A percentile compares a stretch with the other conserved stretches of the same genome.
Evolutionary conservation across 2,888 invertebrate genomes (phyloP).

Genomic region (Colletes collaris): DNA sequence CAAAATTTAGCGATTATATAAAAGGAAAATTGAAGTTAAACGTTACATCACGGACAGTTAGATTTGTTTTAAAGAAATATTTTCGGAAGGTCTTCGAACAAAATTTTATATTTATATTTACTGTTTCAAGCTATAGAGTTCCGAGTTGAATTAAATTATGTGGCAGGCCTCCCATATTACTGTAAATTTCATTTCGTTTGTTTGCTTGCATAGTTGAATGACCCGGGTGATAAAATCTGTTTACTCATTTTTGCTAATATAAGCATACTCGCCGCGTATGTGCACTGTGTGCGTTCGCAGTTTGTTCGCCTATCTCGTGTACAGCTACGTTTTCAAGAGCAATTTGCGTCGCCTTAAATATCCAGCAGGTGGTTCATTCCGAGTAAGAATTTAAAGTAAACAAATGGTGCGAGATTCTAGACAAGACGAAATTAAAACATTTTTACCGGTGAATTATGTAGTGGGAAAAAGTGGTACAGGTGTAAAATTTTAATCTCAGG

Average conservation of each 20-base stretch:
- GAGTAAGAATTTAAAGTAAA: not conserved
- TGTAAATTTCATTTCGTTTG: slow-evolving; percentile 34
- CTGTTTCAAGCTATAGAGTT: not conserved
- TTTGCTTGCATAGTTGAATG: slow-evolving; percentile 14
- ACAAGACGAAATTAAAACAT: not conserved
- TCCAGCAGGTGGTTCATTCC: not conserved
- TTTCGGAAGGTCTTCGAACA: no score
- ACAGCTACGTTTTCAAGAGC: slow-evolving; percentile 28
- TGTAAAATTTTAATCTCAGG: no score
- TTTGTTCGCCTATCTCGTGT: slow-evolving; percentile 15
- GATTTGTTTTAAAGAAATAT: no score
- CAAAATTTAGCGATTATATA: no score
- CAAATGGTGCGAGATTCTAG: not conserved
- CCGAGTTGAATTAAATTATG: slow-evolving; percentile 21
- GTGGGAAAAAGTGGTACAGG: no score
- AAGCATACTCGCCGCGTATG: not conserved
- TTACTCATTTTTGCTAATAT: slow-evolving; percentile 47
- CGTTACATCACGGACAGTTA: no score
- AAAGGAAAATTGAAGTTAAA: no score
- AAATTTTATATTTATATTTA: no score
- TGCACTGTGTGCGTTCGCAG: not conserved
- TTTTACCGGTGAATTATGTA: not conserved
- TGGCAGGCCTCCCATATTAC: slow-evolving; percentile 5
- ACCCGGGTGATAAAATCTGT: slow-evolving; percentile 20
- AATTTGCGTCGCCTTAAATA: slow-evolving; percentile 43